These are phyloP conservation scores for Zoanthus sociatus DNA, from an alignment of 92 coral and sea anemone species.

Conservation along the genomic window DNA sequence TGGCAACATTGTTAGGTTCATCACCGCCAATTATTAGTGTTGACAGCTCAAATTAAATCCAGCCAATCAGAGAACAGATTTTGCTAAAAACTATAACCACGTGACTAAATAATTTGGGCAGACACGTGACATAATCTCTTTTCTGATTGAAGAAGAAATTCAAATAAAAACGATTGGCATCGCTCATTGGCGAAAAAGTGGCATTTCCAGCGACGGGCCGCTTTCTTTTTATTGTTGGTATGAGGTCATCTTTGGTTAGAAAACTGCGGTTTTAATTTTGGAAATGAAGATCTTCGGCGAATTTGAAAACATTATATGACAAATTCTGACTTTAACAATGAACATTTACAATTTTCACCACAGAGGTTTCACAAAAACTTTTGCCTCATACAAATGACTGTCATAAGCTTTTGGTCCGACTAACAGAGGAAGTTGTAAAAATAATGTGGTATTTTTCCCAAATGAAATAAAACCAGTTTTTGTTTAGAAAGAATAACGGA, in stretches of 20 bases:
- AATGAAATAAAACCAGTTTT: neutral
- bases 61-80: conserved; percentile 69
- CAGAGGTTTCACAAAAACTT: neutral
- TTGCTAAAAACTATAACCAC: conserved; percentile 68
- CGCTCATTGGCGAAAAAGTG: conserved; percentile 63
- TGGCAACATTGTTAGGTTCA: conserved; percentile 84
- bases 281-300: conserved; percentile 40
- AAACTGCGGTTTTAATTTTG: conserved; percentile 57
- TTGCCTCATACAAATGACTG: neutral
- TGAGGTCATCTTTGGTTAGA: conserved; percentile 55
- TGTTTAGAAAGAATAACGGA: neutral
- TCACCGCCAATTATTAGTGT: conserved; percentile 95
- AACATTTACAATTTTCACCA: conserved; percentile 9
- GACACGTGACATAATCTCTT: conserved; percentile 61
- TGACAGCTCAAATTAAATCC: conserved; percentile 88
- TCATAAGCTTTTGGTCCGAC: neutral
- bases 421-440: conserved; percentile 36
- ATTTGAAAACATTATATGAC: conserved; percentile 29
- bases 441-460: conserved; percentile 1
- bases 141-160: conserved; percentile 58
- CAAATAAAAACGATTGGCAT: conserved; percentile 56
- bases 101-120: conserved; percentile 64
- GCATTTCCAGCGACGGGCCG: conserved; percentile 57
- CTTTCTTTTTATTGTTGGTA: conserved; percentile 73
- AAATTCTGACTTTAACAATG: conserved; percentile 35